phyloP scores from a whole-genome alignment of 2,888 invertebrate species.

The Pimpla rufipes region DNA sequence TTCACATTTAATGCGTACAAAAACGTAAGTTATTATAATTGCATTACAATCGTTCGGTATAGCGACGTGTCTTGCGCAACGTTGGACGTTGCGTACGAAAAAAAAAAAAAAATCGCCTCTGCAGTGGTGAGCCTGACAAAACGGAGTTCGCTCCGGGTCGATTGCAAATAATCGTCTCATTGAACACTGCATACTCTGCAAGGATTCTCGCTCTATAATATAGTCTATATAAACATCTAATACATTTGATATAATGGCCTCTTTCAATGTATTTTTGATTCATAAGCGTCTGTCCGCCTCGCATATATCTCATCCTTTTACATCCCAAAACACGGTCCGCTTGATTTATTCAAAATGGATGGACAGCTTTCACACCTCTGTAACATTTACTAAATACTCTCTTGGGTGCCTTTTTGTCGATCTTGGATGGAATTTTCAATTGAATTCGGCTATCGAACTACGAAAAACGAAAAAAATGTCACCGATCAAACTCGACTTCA shows the following conservation, averaged over 20 bases:
- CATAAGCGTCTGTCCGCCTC: slow-evolving; percentile 47
- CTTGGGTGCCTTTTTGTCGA: slow-evolving; percentile 55
- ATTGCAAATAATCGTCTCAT: slow-evolving; percentile 43
- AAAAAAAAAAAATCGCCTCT: slow-evolving; percentile 6
- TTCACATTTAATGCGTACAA: slow-evolving; percentile 75
- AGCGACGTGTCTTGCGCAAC: slow-evolving; percentile 14
- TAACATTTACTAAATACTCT: slow-evolving; percentile 61
- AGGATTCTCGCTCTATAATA: slow-evolving; percentile 49
- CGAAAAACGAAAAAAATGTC: slow-evolving; percentile 28
- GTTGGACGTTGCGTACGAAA: slow-evolving; percentile 33
- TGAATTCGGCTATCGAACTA: slow-evolving; percentile 60
- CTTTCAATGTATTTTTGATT: slow-evolving; percentile 67
- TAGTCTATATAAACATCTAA: slow-evolving; percentile 66
- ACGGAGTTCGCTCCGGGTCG: slow-evolving; percentile 18
- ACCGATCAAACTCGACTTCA: slow-evolving; percentile 33
- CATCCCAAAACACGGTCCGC: slow-evolving; percentile 34
- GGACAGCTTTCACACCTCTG: slow-evolving; percentile 59
- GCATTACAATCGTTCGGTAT: slow-evolving; percentile 59
- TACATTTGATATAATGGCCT: slow-evolving; percentile 69
- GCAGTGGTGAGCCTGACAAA: slow-evolving; percentile 9
- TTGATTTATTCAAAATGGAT: slow-evolving; percentile 56
- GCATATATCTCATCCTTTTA: slow-evolving; percentile 37
- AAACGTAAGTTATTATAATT: slow-evolving; percentile 71
- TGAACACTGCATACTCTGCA: slow-evolving; percentile 21
- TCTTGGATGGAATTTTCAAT: slow-evolving; percentile 68